Evolutionary conservation across 2,888 invertebrate species (phyloP).

Genomic region (Caenorhabditis zanzibari): DNA sequence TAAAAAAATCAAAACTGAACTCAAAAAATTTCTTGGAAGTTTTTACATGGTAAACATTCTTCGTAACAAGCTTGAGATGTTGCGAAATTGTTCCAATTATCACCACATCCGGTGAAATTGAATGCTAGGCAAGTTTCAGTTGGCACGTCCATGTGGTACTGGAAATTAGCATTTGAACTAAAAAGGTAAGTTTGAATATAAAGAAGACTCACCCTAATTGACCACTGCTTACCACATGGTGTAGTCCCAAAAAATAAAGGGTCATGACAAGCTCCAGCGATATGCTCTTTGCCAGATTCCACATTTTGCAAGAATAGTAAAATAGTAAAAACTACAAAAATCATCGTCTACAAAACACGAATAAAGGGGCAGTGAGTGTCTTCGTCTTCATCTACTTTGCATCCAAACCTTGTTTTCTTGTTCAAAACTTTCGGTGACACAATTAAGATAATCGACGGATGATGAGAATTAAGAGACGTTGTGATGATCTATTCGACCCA

Average conservation of each 20-base stretch:
- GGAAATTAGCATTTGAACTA: too few relatives aligned
- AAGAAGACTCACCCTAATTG: conserved; percentile 22
- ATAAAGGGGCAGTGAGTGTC: conserved; percentile 7
- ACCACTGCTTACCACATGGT: conserved; percentile 42
- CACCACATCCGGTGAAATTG: conserved; percentile 66
- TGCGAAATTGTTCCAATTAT: conserved; percentile 63
- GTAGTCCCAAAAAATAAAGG: conserved; percentile 32
- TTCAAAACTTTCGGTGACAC: conserved; percentile 3
- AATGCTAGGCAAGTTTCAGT: conserved; percentile 68
- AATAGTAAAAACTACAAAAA: neutral
- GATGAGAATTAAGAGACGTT: neutral
- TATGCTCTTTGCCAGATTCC: conserved; percentile 40
- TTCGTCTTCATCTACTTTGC: neutral
- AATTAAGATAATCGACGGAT: conserved; percentile 16
- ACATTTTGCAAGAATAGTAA: neutral
- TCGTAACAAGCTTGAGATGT: conserved; percentile 59
- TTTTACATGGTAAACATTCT: conserved; percentile 62
- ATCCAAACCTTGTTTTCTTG: conserved; percentile 25
- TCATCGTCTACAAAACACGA: conserved; percentile 1
- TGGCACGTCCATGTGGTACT: conserved; percentile 67
- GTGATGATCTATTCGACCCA: conserved; percentile 16
- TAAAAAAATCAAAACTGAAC: conserved; percentile 7
- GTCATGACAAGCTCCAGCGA: conserved; percentile 53
- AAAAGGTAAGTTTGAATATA: neutral
- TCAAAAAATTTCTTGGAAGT: neutral